Evolutionary conservation across 2,888 invertebrate genomes (phyloP), one percentile per base, ranked within the genome.

Genomic region (Sinohyriopsis cumingii): DNA sequence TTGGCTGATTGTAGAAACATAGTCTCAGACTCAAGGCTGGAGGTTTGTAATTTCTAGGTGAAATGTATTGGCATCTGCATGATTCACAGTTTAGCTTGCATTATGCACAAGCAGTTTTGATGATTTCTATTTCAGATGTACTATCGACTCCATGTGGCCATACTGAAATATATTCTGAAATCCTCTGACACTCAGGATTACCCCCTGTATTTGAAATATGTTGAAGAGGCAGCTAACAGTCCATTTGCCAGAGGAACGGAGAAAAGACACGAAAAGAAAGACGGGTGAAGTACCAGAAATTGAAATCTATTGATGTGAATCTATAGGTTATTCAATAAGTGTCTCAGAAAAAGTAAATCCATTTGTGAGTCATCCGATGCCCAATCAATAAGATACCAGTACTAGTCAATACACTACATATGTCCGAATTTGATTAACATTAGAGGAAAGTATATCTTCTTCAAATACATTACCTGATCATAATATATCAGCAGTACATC

Each of bases 61-160:
- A 6, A 15, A 22, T 15, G 24, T 15, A 53, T 18, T 15, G 22
- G 5, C 22, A 45, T 20, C 33, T 24, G 20, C 45, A 12, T 45
- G 3, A 15, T 45, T 45, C 4, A 45, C 45, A 45, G 15, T 15
- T 45, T 45, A 45, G 15, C 45, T 12, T 45, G 45, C 45, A 45
- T 15, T 45, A 15, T 45, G 45, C 33, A 45, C 45, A 15, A 45
- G 45, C 12, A 15, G 15, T 45, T 45, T 45, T 45, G 15, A 12
- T 45, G 45, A 12, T 45, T 45, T 45, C 12, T 45, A 15, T 72
- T 80, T 22, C 80, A 91, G 91, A 86, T 92, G 77, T 91, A 90
- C 83, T 92, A 91, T 82, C 92, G 97, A 84, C 94, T 96, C 68
- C 96, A 97, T 88, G 94, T 96, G 0, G 94, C 95, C n/a, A 95